Evolutionary conservation across 2,888 invertebrate genomes (phyloP), one percentile per base, ranked within the genome.

Genomic region (Sialis lutaria): DNA sequence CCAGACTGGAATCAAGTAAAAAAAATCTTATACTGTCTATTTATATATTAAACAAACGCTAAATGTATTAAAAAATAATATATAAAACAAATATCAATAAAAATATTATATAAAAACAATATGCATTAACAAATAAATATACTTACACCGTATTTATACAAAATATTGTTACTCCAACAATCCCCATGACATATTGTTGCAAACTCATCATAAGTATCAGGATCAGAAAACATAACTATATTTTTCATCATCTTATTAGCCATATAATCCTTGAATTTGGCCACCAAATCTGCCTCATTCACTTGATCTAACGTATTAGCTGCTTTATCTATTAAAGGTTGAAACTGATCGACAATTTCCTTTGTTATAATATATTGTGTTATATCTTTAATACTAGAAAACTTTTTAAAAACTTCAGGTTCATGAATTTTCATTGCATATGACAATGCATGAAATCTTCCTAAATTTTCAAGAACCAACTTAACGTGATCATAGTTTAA

Each of bases 131-230:
- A 22, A 22, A 22, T 22, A 22, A 22, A 22, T 22, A 22, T 22
- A 50, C 54, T 52, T 52, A 59, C 60, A 41, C 53, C 48, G 48
- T 59, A 57, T 50, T 55, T 53, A 48, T 58, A 60, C 55, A 60
- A 54, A 54, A 60, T 57, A 44, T 60, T 60, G 44, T 60, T 60
- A 43, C 52, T 57, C 60, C 60, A 60, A 47, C 58, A 57, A 50
- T 60, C 60, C 5, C 59, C 58, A 51, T 60, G 59, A 5, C 53
- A 42, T 34, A 59, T 50, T 5, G 56, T 55, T 10, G 47, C 35
- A 44, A 44, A 48, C 37, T 51, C 41, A 31, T 48, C 50, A 22
- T 42, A 40, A 6, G 31, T 10, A 3, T 5, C 13, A n/a, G 34
- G 31, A 9, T 42, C 50, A 34, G 53, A 47, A 12, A 43, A 35